These are phyloP conservation scores for Erythrocercus mccallii DNA, from an alignment of 2,113 vertebrate genomes.

Conservation along the genomic window DNA sequence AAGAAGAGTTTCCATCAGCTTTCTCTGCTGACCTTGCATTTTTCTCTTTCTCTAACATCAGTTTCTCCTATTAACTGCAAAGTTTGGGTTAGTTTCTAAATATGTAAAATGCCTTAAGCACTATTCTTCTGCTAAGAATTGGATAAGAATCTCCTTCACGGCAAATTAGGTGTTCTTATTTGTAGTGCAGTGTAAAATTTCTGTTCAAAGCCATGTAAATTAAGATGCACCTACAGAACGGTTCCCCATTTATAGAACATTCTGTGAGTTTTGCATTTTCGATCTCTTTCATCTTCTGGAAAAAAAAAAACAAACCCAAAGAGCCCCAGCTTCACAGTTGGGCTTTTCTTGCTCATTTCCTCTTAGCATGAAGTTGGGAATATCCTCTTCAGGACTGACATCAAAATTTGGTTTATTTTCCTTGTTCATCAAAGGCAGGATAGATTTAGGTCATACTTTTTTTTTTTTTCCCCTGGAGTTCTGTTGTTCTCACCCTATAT, in stretches of 20 bases:
- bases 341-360: constrained; percentile 36
- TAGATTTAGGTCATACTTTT: background rate
- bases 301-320: constrained; percentile 27
- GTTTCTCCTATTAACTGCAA: constrained; percentile 19
- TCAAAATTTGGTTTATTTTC: constrained; percentile 32
- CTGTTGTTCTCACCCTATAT: background rate
- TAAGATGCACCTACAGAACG: background rate
- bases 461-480: background rate
- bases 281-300: background rate
- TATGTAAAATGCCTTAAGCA: background rate
- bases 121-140: background rate
- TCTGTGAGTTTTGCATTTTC: background rate
- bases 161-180: background rate
- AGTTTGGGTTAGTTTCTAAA: constrained; percentile 37
- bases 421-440: background rate
- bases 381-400: constrained; percentile 16
- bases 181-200: background rate
- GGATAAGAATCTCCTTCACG: background rate
- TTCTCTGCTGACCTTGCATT: constrained; percentile 3
- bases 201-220: background rate
- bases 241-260: background rate
- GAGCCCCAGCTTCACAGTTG: constrained; percentile 10
- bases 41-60: background rate
- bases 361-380: background rate
- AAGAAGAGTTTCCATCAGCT: background rate